Conservation (phyloP, 2,888 invertebrate genomes). For the Rutpela maculata region DNA sequence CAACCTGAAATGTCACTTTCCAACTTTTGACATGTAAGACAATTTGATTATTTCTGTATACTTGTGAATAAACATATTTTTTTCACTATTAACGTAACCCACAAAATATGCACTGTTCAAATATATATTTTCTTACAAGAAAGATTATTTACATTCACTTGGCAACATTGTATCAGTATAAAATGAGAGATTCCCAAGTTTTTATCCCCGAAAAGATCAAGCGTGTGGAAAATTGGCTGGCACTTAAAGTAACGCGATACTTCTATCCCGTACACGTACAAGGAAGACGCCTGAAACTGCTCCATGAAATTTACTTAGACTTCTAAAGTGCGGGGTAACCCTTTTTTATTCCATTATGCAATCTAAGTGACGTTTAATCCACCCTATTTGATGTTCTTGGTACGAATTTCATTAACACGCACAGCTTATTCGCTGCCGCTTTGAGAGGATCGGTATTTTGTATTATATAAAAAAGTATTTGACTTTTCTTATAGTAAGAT, state of each 20-base stretch:
- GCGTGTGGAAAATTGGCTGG: constrained; percentile 67
- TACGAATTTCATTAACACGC: background rate
- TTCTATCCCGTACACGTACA: constrained; percentile 60
- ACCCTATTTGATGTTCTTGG: background rate
- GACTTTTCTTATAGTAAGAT: too few relatives aligned
- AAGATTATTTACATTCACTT: background rate
- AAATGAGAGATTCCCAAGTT: constrained; percentile 56
- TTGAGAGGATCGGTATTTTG: too few relatives aligned
- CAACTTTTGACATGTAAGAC: too few relatives aligned
- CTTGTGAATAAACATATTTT: too few relatives aligned
- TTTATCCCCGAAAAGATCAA: constrained; percentile 66
- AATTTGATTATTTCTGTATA: too few relatives aligned
- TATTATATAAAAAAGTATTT: too few relatives aligned
- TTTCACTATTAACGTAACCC: too few relatives aligned
- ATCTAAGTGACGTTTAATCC: constrained; percentile 17
- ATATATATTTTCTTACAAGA: background rate
- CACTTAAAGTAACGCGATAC: constrained; percentile 65
- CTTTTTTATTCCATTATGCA: constrained; percentile 31
- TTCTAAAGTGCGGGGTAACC: constrained; percentile 25
- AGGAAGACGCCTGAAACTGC: constrained; percentile 55
- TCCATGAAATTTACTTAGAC: constrained; percentile 55
- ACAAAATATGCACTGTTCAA: background rate
- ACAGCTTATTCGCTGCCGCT: background rate
- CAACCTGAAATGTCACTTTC: too few relatives aligned
- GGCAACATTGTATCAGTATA: constrained; percentile 32